Percentiles rank a stretch among this genome's conserved stretches.
Conservation (phyloP, 2,888 invertebrate genomes). For the Gryllus longicercus region DNA sequence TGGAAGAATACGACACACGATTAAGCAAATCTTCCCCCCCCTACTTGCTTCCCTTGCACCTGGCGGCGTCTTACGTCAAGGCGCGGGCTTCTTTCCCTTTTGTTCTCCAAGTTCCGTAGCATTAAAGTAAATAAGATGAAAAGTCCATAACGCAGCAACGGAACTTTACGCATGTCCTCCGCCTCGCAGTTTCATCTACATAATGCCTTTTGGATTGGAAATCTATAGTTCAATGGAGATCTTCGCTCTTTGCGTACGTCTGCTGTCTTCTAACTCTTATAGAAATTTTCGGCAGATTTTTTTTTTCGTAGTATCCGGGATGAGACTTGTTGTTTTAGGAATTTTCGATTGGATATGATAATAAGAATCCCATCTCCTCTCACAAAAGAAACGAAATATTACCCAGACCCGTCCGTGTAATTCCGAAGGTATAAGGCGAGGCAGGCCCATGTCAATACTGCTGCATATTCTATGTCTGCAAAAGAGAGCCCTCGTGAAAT, state of each 20-base stretch:
- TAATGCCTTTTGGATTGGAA: constrained; percentile 5
- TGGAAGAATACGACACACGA: too few species aligned
- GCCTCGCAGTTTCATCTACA: not conserved
- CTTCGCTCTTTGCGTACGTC: not conserved
- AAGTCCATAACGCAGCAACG: not conserved
- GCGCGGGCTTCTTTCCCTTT: too few species aligned
- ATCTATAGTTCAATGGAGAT: not conserved
- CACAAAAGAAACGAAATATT: not conserved
- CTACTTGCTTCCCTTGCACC: too few species aligned
- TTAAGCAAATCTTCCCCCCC: too few species aligned
- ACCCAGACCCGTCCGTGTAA: not conserved
- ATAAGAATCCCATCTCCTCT: not conserved
- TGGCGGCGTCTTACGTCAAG: too few species aligned
- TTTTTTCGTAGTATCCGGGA: not conserved
- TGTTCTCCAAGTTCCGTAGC: too few species aligned
- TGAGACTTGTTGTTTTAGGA: constrained; percentile 5
- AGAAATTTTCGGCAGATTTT: not conserved
- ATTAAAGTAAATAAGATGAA: too few species aligned
- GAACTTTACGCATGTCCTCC: not conserved
- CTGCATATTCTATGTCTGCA: constrained; percentile 2
- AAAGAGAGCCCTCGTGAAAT: not conserved
- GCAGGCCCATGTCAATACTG: not conserved
- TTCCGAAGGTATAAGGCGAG: not conserved
- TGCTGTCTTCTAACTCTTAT: constrained; percentile 4
- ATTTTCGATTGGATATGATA: constrained; percentile 7